Evolutionary conservation across 53 echinoderm and acorn worm genomes (phyloP).

Genomic region (Henricia sp.): DNA sequence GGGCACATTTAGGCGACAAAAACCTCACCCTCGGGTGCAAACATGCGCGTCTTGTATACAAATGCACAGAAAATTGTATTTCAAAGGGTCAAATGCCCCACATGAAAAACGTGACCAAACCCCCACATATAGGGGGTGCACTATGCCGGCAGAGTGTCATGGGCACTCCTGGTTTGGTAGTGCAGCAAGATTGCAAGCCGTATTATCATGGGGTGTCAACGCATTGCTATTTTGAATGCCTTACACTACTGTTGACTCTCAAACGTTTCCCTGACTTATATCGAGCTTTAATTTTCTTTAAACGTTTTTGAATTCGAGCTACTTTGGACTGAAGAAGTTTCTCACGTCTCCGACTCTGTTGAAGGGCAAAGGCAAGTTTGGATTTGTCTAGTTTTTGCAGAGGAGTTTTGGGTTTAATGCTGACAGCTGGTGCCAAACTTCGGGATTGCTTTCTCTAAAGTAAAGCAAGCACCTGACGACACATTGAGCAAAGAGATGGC

Average conservation of each 20-base stretch:
- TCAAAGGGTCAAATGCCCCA: no score
- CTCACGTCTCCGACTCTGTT: neutral
- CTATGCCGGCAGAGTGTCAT: constrained; percentile 6
- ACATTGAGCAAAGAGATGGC: constrained; percentile 13
- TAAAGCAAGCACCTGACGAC: constrained; percentile 12
- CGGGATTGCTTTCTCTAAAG: constrained; percentile 25
- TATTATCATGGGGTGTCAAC: constrained; percentile 20
- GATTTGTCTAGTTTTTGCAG: neutral
- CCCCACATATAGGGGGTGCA: no score
- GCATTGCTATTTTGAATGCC: constrained; percentile 24
- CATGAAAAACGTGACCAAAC: no score
- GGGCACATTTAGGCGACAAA: no score
- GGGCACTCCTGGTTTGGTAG: neutral
- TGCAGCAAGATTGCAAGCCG: constrained; percentile 16
- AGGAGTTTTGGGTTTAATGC: constrained; percentile 10
- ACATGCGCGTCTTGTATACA: no score
- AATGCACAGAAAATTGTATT: no score
- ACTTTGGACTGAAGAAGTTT: constrained; percentile 7
- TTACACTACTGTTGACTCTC: constrained; percentile 15
- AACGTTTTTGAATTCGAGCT: constrained; percentile 22
- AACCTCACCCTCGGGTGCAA: no score
- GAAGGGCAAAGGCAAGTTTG: constrained; percentile 17
- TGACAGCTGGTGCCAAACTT: constrained; percentile 33
- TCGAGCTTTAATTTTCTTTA: neutral
- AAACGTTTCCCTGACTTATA: neutral